Conservation (phyloP, 2,113 vertebrate species). For the Gymnorhina tibicen region DNA sequence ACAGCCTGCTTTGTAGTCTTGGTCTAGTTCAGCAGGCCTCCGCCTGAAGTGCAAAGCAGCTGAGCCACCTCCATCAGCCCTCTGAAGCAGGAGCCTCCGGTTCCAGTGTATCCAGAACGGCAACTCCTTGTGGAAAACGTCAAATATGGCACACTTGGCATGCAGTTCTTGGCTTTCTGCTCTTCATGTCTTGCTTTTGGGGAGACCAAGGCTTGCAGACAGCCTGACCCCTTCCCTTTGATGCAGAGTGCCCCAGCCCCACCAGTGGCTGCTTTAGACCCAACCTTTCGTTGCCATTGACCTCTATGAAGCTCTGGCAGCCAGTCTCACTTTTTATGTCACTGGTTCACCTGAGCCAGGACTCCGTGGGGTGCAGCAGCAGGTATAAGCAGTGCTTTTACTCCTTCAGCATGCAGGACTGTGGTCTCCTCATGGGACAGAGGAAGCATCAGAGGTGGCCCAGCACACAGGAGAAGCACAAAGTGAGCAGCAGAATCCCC, state of each 20-base stretch:
- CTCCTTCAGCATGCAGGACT: not conserved
- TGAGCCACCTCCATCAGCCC: not conserved
- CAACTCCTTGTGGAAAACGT: not conserved
- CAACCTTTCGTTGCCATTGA: not conserved
- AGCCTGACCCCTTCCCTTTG: not conserved
- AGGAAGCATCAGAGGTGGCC: not conserved
- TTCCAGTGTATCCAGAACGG: not conserved
- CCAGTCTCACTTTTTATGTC: not conserved
- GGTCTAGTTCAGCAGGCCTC: not conserved
- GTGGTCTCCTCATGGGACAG: not conserved
- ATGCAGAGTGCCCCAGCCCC: not conserved
- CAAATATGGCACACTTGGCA: accelerated
- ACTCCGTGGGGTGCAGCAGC: not conserved
- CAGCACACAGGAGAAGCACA: not conserved
- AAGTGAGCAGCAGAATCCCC: not conserved
- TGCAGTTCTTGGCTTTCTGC: not conserved
- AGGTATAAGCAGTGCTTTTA: not conserved
- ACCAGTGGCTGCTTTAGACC: not conserved
- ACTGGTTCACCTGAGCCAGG: not conserved
- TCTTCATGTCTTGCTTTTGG: not conserved
- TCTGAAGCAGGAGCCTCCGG: not conserved
- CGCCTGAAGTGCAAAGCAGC: not conserved
- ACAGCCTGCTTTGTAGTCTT: not conserved
- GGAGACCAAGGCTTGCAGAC: not conserved
- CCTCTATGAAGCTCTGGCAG: not conserved